phyloP scores from a whole-genome alignment of 2,113 vertebrate species.

The Zapornia atra region DNA sequence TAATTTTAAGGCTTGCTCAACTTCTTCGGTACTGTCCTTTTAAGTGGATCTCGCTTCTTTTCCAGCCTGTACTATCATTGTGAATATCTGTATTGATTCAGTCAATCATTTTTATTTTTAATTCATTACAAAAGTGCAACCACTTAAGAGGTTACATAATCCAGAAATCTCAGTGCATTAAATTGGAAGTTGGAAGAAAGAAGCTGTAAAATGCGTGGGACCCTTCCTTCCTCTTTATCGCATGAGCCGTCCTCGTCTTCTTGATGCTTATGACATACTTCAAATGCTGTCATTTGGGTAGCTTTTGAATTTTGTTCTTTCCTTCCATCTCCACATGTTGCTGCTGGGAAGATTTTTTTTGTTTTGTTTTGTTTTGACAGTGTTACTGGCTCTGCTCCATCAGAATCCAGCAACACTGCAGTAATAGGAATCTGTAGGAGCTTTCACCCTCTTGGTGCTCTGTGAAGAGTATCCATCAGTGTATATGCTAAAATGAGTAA shows the following conservation, averaged over 20 bases:
- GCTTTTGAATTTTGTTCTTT: neutral
- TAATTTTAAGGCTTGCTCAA: neutral
- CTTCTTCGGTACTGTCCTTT: neutral
- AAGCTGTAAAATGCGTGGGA: neutral
- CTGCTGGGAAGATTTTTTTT: neutral
- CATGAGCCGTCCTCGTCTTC: neutral
- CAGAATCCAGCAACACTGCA: neutral
- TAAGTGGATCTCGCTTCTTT: neutral
- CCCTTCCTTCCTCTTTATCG: neutral
- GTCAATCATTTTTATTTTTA: slow-evolving; percentile 22
- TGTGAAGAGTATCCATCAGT: neutral
- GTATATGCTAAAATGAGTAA: neutral
- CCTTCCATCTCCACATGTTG: neutral
- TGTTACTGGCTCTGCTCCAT: neutral
- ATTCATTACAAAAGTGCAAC: neutral
- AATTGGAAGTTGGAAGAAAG: neutral
- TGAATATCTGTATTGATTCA: slow-evolving; percentile 26
- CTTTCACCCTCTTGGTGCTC: neutral
- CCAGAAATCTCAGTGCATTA: neutral
- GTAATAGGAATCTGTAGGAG: neutral
- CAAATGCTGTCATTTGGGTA: neutral
- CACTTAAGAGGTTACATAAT: neutral
- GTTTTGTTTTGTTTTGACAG: neutral
- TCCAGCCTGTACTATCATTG: neutral
- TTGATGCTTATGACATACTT: neutral